Base-by-base conservation (phyloP, 2,113 vertebrate genomes). In the Podilymbus podiceps region DNA sequence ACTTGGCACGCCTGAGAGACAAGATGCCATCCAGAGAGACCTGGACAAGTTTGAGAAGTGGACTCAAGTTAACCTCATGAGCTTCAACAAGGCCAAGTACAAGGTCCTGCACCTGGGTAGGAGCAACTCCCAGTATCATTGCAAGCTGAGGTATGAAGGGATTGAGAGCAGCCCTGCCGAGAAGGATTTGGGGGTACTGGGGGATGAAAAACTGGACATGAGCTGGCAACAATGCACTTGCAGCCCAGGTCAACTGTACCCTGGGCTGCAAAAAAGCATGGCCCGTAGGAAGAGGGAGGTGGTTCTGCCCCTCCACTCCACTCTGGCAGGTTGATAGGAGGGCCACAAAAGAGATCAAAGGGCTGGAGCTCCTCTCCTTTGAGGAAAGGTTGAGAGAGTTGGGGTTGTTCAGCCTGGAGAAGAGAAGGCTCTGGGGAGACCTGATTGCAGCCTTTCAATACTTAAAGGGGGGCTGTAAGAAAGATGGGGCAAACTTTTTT, bases 191-290 rank as follows among this genome's bases (percentile, higher is more conserved):
- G 18, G 21, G 35, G 4, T 38, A 20, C 5, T 23, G 17, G 13
- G 73, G 15, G 12, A 23, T 62, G 22, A 50, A 33, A 33, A 72
- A 19, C 12, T 25, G 15, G 25, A 18, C 27, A 53, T 23, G 16
- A 40, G 8, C 20, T 2, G 1, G 5, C 17, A 58, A 13, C 2
- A 5, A 5, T 40, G 5, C 1, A 0, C 42, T 76, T 1, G 0
- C 8, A 82, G 56, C 31, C 44, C 42, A 76, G 9, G 23, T 11
- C 22, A 58, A 30, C 6, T 0, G 1, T 11, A 27, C 31, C 21
- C 55, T 38, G 22, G 25, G 25, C 47, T 44, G 22, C 42, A 69
- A 69, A 81, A 47, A 2, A 33, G 22, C 1, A 1, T 56, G 35
- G 8, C 8, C 40, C 74, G 40, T n/a, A 62, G 30, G 20, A 49